Evolutionary conservation across 2,888 invertebrate genomes (phyloP), one percentile per base, ranked within the genome.

Genomic region (Zele albiditarsus): DNA sequence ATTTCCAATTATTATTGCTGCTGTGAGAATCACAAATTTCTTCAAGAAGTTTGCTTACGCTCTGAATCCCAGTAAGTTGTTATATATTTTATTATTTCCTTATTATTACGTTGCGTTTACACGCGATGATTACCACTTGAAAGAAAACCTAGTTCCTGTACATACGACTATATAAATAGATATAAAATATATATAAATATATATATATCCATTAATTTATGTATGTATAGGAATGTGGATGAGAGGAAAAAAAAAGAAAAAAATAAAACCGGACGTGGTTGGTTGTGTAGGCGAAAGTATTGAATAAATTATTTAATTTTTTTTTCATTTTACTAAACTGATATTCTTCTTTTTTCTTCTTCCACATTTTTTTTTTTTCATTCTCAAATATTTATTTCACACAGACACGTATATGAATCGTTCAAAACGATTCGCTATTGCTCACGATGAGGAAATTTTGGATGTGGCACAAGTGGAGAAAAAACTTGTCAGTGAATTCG

Each of bases 11-110:
- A 96, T 96, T 81, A 93, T 96, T 69, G 89, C 95, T 8, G 94
- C 94, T 33, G 96, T 96, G 14, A 91, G 94, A 80, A 89, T 96
- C 71, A 93, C 95, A 0, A 96, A 95, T 90, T 96, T 96, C 86
- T 92, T 95, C 78, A 96, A 95, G 90, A 96, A 95, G 87, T 90
- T 96, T 76, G 93, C 94, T 0, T 96, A 96, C 90, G 95, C 96
- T 1, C 89, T 96, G 46, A 95, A 92, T 90, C 96, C 96, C 90
- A 93, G 96, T 96, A 91, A 92, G 93, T 90, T 62, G 49, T 25
- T 14, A 16, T 42, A 49, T 25, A 73, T 42, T 42, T 31, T 28
- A 62, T 31, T 31, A 62, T 33, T 63, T 23, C 16, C 27, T 20
- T 16, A 46, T 2, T 67, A 31, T 73, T 71, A 53, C 31, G 49